Conservation (phyloP, 1,140 invertebrate species). For the Liolophura sinensis region DNA sequence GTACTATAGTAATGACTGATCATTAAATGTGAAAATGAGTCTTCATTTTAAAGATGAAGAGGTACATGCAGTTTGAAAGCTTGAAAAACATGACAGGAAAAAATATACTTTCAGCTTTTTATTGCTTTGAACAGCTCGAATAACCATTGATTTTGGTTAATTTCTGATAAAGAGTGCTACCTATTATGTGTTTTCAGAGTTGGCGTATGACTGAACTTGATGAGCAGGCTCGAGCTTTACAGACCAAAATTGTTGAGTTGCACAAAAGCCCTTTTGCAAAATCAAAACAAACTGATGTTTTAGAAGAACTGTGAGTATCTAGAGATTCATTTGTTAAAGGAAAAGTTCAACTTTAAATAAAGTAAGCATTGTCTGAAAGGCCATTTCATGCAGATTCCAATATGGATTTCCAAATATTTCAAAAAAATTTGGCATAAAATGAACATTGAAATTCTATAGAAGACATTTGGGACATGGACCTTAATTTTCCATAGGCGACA, state of each 20-base stretch:
- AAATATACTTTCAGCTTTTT: background rate
- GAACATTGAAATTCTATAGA: background rate
- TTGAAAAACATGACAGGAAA: background rate
- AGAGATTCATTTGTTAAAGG: background rate
- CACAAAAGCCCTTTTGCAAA: conserved; percentile 47
- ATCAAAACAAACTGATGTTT: conserved; percentile 33
- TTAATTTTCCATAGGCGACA: too few species aligned
- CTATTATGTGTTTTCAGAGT: conserved; percentile 27
- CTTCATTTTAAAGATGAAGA: too few species aligned
- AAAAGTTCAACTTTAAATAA: background rate
- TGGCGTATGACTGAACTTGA: conserved; percentile 32
- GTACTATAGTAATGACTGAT: too few species aligned
- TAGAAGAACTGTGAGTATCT: conserved; percentile 38
- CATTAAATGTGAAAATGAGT: too few species aligned
- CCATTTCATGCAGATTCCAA: too few species aligned
- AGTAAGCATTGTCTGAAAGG: background rate
- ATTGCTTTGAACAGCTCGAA: background rate
- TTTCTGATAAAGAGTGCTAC: background rate
- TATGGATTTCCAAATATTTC: too few species aligned
- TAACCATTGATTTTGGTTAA: background rate
- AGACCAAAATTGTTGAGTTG: conserved; percentile 48
- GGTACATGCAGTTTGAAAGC: background rate
- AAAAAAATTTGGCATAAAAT: background rate
- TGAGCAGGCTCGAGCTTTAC: conserved; percentile 30
- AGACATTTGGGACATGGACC: background rate